phyloP scores from a whole-genome alignment of 2,888 invertebrate genomes.

The Stratiomys singularior region DNA sequence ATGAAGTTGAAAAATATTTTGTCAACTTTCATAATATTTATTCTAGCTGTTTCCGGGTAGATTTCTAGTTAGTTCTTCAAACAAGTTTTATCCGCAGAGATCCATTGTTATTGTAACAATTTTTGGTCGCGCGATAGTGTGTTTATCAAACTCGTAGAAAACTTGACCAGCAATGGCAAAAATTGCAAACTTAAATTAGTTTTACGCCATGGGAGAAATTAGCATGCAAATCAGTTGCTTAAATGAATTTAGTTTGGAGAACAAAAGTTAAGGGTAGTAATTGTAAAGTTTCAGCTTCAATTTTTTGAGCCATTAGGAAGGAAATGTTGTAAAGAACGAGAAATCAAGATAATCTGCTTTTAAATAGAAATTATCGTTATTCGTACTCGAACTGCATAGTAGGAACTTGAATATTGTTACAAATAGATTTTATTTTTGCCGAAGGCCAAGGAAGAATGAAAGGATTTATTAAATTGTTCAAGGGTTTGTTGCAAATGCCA shows the following conservation, averaged over 20 bases:
- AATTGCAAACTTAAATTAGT: conserved; percentile 34
- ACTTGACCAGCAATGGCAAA: conserved; percentile 8
- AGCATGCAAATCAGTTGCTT: conserved; percentile 33
- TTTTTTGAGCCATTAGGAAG: too few species aligned
- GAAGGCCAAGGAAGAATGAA: too few species aligned
- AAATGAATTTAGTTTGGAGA: conserved; percentile 6
- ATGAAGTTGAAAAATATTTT: too few species aligned
- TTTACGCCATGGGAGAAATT: conserved; percentile 3
- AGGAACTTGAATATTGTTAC: too few species aligned
- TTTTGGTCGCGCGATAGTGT: background rate
- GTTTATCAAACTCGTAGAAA: too few species aligned
- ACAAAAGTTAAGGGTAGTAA: too few species aligned
- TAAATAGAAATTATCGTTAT: too few species aligned
- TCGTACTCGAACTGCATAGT: too few species aligned
- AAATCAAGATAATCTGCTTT: background rate
- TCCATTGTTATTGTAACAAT: background rate
- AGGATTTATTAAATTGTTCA: too few species aligned
- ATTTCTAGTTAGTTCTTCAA: conserved; percentile 6
- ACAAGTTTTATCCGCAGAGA: background rate
- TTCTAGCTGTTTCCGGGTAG: background rate
- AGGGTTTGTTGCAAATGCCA: too few species aligned
- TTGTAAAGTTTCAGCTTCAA: too few species aligned
- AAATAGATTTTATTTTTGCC: too few species aligned
- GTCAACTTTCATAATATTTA: background rate
- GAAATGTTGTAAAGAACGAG: background rate